Base-by-base conservation (phyloP, 2,888 invertebrate genomes). In the Thumatha senex region DNA sequence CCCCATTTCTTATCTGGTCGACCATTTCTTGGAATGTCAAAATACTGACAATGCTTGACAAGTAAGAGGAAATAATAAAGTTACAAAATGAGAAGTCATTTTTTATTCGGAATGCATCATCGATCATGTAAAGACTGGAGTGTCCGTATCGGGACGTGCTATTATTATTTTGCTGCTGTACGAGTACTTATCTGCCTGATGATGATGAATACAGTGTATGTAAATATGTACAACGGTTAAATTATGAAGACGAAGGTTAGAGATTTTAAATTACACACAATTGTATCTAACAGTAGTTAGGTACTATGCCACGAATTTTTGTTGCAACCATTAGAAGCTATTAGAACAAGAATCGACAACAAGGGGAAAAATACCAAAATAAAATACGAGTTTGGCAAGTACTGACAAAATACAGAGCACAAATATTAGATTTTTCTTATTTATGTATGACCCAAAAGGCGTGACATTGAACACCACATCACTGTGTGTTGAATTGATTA, bases 91-190 rank as follows among this genome's bases (percentile, higher is more conserved):
- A 63, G 59, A 73, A 52, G 51, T 57, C 49, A 74, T 70, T 56
- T 61, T 63, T 61, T 65, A 69, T 70, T 68, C 51, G 51, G 65
- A 65, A 67, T 63, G 68, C 62, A 56, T 61, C 70, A 75, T 78
- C 74, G 68, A 78, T 78, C 74, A 78, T 68, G 62, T 57, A 65
- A 59, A 54, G 54, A 57, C 67, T 55, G 45, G 58, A 63, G 54
- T 59, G 51, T 56, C 58, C 52, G 51, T 60, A 62, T 67, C 44
- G 59, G 54, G 58, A 55, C 53, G 35, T 57, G 54, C 53, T 63
- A 66, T 63, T 59, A 53, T 63, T 64, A 43, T 54, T 49, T 54
- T 49, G 38, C 40, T 61, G 46, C 34, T 51, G 50, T 57, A n/a
- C n/a, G n/a, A n/a, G n/a, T n/a, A 47, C 38, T 1, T 39, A 8